phyloP scores from a whole-genome alignment of 2,888 invertebrate species.

The Apotomis turbidana region DNA sequence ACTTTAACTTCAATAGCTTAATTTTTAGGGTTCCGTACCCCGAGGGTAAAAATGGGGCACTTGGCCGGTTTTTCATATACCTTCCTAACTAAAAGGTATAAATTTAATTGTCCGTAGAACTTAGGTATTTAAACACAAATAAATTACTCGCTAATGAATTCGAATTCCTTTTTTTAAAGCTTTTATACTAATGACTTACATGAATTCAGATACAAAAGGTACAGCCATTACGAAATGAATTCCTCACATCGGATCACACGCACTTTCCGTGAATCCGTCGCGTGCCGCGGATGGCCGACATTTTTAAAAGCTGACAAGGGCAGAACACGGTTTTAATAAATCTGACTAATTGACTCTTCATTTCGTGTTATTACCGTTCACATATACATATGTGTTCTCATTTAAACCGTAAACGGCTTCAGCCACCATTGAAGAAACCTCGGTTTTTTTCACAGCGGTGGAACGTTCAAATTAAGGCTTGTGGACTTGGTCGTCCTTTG shows the following conservation, averaged over 20 bases:
- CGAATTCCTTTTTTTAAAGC: background rate
- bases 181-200: background rate
- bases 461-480: too few species aligned
- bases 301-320: background rate
- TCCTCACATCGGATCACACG: slow-evolving; percentile 4
- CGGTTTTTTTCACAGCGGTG: too few species aligned
- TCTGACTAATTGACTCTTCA: background rate
- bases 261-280: slow-evolving; percentile 1
- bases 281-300: background rate
- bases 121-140: background rate
- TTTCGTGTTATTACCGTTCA: background rate
- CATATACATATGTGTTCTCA: too few species aligned
- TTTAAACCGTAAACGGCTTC: too few species aligned
- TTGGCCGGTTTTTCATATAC: too few species aligned
- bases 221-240: background rate
- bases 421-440: too few species aligned
- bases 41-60: too few species aligned
- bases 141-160: background rate
- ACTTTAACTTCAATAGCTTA: too few species aligned
- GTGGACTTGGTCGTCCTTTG: too few species aligned
- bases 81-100: too few species aligned
- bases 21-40: too few species aligned
- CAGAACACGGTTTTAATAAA: background rate
- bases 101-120: too few species aligned
- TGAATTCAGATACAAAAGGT: background rate